Base-by-base conservation (phyloP, 2,888 invertebrate genomes). In the Vanessa cardui region DNA sequence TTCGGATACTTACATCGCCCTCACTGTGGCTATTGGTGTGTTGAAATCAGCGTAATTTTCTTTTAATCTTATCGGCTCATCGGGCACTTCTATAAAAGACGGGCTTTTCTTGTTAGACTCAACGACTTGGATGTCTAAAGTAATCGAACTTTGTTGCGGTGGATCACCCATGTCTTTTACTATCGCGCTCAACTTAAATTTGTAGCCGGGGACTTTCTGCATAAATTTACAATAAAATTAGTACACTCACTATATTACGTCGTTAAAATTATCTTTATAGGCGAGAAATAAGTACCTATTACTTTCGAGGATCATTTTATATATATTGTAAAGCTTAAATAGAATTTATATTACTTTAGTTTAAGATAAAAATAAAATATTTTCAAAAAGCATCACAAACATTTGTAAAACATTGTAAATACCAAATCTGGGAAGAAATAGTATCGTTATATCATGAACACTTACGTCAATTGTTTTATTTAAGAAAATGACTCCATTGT, bases 31-130 rank as follows among this genome's bases (percentile, higher is more conserved):
- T 76, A 97, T 95, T 46, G 95, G 94, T 56, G 92, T 90, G 61
- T 94, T 94, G 82, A 95, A 97, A 85, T 97, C 95, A 45, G 92
- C 94, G 76, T 95, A 95, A 86, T 96, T 96, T 88, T 98, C 97
- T 79, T 94, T 94, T 64, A 97, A 92, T 75, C 93, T 93, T 70
- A 96, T 95, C 71, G 95, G 94, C 65, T 94, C 92, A 68, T 88
- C 80, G n/a, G 94, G 94, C 72, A 93, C 93, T 73, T 93, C 91
- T 62, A 94, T 94, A 80, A 98, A 97, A 58, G 94, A 94, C 46
- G 97, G 98, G 73, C 96, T 96, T 86, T 96, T 97, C 91, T 96
- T 97, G 85, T 96, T 96, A n/a, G 96, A 97, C 80, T 96, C 97
- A 7, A 98, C 97, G 39, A 98, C 96, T 73, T 95, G 94, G 74